These are phyloP conservation scores for Philypnodon macrostomus DNA, from an alignment of 2,797 vertebrate species.

Conservation along the genomic window DNA sequence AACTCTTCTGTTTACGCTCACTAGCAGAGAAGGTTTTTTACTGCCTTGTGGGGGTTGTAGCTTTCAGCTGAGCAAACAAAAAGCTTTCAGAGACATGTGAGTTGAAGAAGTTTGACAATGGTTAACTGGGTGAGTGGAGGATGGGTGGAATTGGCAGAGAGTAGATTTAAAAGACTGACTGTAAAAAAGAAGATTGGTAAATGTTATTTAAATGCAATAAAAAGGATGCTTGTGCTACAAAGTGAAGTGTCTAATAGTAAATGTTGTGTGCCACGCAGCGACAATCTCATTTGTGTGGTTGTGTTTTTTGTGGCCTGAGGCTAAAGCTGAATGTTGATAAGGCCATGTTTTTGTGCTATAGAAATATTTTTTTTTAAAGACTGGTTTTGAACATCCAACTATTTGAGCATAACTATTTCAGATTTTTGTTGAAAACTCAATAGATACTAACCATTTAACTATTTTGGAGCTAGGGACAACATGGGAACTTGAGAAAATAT, in stretches of 20 bases:
- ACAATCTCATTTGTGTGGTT: neutral
- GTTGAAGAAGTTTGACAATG: constrained; percentile 35
- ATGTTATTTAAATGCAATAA: neutral
- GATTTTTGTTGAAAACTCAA: neutral
- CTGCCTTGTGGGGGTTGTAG: constrained; percentile 53
- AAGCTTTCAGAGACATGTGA: constrained; percentile 50
- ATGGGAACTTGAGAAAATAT: no score
- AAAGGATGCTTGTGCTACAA: neutral
- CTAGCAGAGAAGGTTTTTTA: constrained; percentile 29
- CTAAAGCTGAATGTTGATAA: neutral
- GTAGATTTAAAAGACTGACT: neutral
- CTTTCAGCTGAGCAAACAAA: constrained; percentile 73
- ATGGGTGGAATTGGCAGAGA: constrained; percentile 22
- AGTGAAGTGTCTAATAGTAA: neutral
- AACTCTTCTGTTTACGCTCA: constrained; percentile 54
- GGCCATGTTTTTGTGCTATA: neutral
- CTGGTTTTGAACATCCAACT: neutral
- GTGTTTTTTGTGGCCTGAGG: neutral
- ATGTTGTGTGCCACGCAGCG: neutral
- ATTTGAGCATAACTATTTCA: neutral
- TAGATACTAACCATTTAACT: no score
- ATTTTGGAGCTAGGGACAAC: no score
- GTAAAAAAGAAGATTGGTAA: neutral
- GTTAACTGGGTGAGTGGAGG: constrained; percentile 37
- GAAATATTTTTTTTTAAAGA: neutral